These are phyloP conservation scores for Phortica variegata DNA, from an alignment of 1,140 invertebrate species.

Conservation along the genomic window DNA sequence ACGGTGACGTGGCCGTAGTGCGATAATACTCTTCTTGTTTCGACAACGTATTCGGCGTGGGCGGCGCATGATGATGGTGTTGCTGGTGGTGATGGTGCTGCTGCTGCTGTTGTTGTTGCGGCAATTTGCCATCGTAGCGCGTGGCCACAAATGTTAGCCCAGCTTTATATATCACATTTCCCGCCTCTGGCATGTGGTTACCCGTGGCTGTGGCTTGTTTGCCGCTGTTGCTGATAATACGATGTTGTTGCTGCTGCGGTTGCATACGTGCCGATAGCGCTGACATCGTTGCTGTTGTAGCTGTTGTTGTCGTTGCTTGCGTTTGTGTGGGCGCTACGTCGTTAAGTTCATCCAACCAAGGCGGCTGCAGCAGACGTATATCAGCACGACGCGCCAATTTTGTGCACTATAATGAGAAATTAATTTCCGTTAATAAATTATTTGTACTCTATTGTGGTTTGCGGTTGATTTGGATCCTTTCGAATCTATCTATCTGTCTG, in stretches of 20 bases:
- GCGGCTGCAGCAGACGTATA: constrained; percentile 84
- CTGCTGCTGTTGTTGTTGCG: constrained; percentile 20
- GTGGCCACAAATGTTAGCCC: constrained; percentile 35
- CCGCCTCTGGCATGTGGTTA: too few species aligned
- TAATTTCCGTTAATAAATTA: neutral
- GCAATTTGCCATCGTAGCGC: constrained; percentile 41
- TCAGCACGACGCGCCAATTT: constrained; percentile 68
- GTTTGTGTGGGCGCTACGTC: constrained; percentile 59
- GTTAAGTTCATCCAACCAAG: constrained; percentile 93
- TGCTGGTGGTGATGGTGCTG: constrained; percentile 25
- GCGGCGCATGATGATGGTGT: constrained; percentile 12
- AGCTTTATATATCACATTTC: neutral
- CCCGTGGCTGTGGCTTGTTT: constrained; percentile 32
- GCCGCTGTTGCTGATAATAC: constrained; percentile 17
- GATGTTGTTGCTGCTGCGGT: constrained; percentile 7
- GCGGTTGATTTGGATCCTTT: neutral
- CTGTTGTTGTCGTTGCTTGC: constrained; percentile 6
- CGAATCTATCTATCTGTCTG: neutral
- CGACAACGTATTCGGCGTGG: constrained; percentile 42
- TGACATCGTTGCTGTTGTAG: constrained; percentile 15
- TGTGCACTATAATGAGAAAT: too few species aligned
- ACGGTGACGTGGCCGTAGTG: constrained; percentile 52
- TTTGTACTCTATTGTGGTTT: constrained; percentile 40
- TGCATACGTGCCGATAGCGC: constrained; percentile 16
- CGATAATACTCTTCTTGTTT: constrained; percentile 56